Evolutionary conservation across 1,140 invertebrate species (phyloP).

Genomic region (Trichonephila clavipes): DNA sequence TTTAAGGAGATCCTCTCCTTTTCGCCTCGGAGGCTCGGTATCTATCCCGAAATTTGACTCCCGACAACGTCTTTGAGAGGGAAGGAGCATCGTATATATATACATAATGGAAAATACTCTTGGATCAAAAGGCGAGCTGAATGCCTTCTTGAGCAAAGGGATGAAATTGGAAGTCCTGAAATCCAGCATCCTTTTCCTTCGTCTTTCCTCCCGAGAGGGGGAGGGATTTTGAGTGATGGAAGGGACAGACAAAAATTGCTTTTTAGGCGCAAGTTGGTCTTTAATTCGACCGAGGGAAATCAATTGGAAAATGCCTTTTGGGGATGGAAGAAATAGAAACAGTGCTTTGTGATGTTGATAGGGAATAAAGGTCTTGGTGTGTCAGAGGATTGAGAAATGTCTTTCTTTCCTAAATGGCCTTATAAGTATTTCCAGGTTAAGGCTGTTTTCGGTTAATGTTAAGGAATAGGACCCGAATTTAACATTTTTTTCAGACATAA

Average conservation of each 20-base stretch:
- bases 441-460: too few species aligned
- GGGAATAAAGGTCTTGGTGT: too few species aligned
- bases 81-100: slow-evolving; percentile 35
- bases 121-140: slow-evolving; percentile 43
- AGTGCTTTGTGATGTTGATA: too few species aligned
- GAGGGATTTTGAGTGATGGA: not conserved
- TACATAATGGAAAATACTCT: slow-evolving; percentile 60
- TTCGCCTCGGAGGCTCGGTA: slow-evolving; percentile 8
- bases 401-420: not conserved
- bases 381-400: not conserved
- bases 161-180: slow-evolving; percentile 59
- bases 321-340: not conserved
- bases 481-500: too few species aligned
- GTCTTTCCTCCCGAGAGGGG: not conserved
- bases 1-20: slow-evolving; percentile 47
- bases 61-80: slow-evolving; percentile 30
- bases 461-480: too few species aligned
- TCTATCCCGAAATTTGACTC: slow-evolving; percentile 48
- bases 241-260: slow-evolving; percentile 47
- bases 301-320: slow-evolving; percentile 8
- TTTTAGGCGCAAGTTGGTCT: slow-evolving; percentile 14
- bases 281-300: slow-evolving; percentile 6
- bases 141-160: slow-evolving; percentile 55
- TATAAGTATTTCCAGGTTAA: not conserved
- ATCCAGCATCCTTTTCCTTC: not conserved